Evolutionary conservation across 2,888 invertebrate genomes (phyloP).

Genomic region (Tenthredo scrophulariae): DNA sequence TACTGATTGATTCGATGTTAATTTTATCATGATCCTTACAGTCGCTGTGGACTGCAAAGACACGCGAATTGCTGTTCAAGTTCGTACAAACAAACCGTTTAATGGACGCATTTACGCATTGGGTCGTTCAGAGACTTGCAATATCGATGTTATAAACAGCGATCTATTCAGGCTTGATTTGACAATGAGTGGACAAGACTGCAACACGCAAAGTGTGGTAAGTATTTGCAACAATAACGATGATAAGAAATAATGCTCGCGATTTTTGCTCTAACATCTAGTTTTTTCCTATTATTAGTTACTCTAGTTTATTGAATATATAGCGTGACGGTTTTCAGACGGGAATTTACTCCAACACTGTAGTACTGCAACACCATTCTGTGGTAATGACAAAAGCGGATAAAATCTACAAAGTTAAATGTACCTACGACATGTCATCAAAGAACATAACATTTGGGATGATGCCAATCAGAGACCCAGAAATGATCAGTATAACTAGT

Average conservation of each 20-base stretch:
- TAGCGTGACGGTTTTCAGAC: slow-evolving; percentile 83
- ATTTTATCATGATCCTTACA: slow-evolving; percentile 74
- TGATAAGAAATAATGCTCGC: not conserved
- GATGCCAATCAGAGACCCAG: slow-evolving; percentile 98
- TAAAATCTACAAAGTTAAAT: slow-evolving; percentile 97
- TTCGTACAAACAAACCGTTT: slow-evolving; percentile 95
- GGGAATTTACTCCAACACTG: slow-evolving; percentile 96
- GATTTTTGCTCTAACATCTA: not conserved
- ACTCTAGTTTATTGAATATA: slow-evolving; percentile 57
- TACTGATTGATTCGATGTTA: not conserved
- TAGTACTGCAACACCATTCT: slow-evolving; percentile 96
- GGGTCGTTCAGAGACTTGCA: slow-evolving; percentile 96
- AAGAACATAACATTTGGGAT: slow-evolving; percentile 98
- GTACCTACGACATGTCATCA: slow-evolving; percentile 97
- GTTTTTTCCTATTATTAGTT: not conserved
- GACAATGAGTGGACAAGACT: slow-evolving; percentile 96
- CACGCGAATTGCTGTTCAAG: slow-evolving; percentile 95
- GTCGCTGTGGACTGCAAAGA: slow-evolving; percentile 97
- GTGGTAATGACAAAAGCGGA: slow-evolving; percentile 98
- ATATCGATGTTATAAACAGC: slow-evolving; percentile 95
- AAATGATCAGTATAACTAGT: slow-evolving; percentile 97
- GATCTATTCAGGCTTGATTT: slow-evolving; percentile 95
- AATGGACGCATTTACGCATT: slow-evolving; percentile 96
- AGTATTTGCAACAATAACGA: slow-evolving; percentile 76
- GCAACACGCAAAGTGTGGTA: slow-evolving; percentile 97